phyloP scores from a whole-genome alignment of 2,888 invertebrate genomes.

The Entomobrya multifasciata region DNA sequence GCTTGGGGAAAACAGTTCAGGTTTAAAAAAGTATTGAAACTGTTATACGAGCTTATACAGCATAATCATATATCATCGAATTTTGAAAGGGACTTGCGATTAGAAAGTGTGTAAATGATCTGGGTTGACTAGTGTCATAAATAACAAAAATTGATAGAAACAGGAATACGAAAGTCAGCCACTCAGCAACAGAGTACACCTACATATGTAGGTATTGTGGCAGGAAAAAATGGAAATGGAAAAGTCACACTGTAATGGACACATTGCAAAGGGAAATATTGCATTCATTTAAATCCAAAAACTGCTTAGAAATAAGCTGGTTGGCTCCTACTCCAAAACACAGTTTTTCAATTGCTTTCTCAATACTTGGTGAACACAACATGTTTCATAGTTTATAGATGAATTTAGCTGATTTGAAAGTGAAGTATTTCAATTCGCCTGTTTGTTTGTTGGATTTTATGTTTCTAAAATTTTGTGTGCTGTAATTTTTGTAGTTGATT shows the following conservation, averaged over 20 bases:
- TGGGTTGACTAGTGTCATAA: constrained; percentile 35
- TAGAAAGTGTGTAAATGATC: constrained; percentile 16
- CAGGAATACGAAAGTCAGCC: background rate
- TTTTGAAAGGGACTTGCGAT: background rate
- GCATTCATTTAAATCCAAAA: no score
- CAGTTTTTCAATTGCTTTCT: constrained; percentile 9
- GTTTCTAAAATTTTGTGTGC: no score
- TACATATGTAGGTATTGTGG: background rate
- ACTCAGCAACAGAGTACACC: background rate
- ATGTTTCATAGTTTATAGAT: constrained; percentile 17
- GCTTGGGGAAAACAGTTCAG: background rate
- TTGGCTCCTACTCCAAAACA: no score
- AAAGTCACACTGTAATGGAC: constrained; percentile 16
- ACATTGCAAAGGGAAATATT: constrained; percentile 8
- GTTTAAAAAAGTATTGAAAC: no score
- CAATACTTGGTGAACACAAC: no score
- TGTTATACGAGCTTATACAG: no score
- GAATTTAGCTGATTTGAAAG: no score
- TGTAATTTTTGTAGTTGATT: no score
- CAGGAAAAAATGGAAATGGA: constrained; percentile 36
- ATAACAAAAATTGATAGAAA: constrained; percentile 36
- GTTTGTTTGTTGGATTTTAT: no score
- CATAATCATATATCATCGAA: constrained; percentile 33
- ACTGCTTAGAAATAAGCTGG: no score
- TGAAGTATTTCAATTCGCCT: no score